Evolutionary conservation across 1,140 invertebrate species (phyloP), one percentile per base, ranked within the genome.

Genomic region (Psix sp.): DNA sequence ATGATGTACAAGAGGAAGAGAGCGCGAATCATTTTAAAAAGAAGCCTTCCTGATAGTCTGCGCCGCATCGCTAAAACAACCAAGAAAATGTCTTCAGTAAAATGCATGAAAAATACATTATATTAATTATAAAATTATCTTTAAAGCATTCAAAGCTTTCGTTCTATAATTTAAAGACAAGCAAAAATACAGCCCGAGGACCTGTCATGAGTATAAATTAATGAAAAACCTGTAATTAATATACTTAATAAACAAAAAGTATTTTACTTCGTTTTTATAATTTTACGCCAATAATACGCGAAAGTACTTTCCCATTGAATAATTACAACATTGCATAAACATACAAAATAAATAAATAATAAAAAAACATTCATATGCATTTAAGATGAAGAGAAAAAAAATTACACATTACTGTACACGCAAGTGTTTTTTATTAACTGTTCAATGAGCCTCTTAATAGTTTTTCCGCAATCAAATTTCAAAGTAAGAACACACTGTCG

Each of bases 11-110:
- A 79, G 75, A 86, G 77, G 79, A 85, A 82, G 79, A 86, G 76
- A 79, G 80, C 77, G 80, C 85, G 84, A 86, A 82, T 83, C 86
- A 87, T 87, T 84, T 86, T 87, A 85, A 78, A 77, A 77, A 81
- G 80, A 84, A 81, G 79, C 82, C 80, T 83, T 86, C 80, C 84
- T 81, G 81, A 80, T 83, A 79, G 83, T 78, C 80, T 82, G 82
- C 84, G 82, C 84, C 84, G 84, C 84, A 86, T 87, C 82, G 78
- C 86, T 87, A 80, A 66, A 86, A 86, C 66, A 84, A 60, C 78
- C 60, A 80, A 52, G 43, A 16, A 33, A 11, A 11, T 39, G 24
- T 63, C 18, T 42, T 14, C 21, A 48, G 45, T 7, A 33, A 7
- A 67, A 20, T 38, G 38, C 16, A 33, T 13, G 13, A 54, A 71